Percentiles rank a stretch among this genome's conserved stretches.
These are phyloP conservation scores for Quadroppia sp. DNA, from an alignment of 2,888 invertebrate species.

Conservation along the genomic window DNA sequence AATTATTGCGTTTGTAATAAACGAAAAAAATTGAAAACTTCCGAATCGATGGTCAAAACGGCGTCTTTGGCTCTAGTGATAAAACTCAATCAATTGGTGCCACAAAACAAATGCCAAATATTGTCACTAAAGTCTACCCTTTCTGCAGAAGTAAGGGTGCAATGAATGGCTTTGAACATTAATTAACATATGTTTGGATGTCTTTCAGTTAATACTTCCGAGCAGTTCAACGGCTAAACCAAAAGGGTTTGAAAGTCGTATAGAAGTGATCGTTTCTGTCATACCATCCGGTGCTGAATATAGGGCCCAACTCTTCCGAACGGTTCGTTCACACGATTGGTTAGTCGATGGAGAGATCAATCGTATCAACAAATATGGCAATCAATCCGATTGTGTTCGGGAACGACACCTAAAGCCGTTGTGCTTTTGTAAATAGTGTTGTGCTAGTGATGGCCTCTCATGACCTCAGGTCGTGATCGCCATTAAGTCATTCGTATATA, in stretches of 20 bases:
- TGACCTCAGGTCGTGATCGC: not conserved
- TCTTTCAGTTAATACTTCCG: conserved; percentile 39
- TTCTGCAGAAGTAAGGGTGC: conserved; percentile 35
- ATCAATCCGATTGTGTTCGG: conserved; percentile 53
- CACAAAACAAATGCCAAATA: conserved; percentile 9
- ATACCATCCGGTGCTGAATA: conserved; percentile 36
- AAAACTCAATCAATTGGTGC: conserved; percentile 21
- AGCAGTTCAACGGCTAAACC: conserved; percentile 37
- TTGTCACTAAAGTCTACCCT: not conserved
- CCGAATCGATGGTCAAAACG: conserved; percentile 1
- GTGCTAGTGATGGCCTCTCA: too few relatives aligned
- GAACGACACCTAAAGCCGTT: conserved; percentile 37
- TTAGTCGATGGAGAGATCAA: conserved; percentile 54
- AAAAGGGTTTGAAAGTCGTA: conserved; percentile 28
- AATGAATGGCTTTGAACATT: too few relatives aligned
- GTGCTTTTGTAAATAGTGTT: too few relatives aligned
- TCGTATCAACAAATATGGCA: conserved; percentile 54
- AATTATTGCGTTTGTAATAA: conserved; percentile 78
- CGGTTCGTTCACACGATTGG: conserved; percentile 27
- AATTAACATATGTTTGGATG: too few relatives aligned
- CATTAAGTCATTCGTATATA: not conserved
- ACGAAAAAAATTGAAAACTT: not conserved
- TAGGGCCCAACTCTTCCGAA: conserved; percentile 37
- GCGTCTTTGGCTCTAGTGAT: conserved; percentile 24
- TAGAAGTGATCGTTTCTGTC: conserved; percentile 33